phyloP scores from a whole-genome alignment of 2,797 vertebrate genomes.

The Astyanax mexicanus region DNA sequence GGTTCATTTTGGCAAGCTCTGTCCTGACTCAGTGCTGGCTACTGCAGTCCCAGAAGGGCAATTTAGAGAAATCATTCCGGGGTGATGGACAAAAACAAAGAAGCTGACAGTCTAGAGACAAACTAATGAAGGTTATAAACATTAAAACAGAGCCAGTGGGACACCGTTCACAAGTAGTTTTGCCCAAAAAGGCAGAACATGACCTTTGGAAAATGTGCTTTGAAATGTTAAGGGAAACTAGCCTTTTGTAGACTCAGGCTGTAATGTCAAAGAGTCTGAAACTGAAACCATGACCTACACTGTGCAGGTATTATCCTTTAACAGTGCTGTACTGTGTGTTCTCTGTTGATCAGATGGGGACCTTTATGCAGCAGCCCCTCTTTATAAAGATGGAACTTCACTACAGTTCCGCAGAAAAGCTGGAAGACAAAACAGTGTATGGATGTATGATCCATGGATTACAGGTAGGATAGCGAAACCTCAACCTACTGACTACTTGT shows the following conservation, averaged over 20 bases:
- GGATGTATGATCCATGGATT: constrained; percentile 80
- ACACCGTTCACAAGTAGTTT: background rate
- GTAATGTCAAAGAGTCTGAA: background rate
- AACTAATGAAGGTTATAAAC: background rate
- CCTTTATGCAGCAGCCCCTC: constrained; percentile 76
- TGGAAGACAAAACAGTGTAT: constrained; percentile 68
- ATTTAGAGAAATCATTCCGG: background rate
- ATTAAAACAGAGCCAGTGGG: too few species aligned
- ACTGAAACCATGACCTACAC: background rate
- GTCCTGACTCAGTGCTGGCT: background rate
- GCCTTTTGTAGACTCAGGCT: background rate
- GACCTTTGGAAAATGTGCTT: background rate
- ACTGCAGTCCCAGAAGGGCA: too few species aligned
- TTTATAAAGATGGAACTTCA: constrained; percentile 68
- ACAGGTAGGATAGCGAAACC: constrained; percentile 74
- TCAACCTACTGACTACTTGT: too few species aligned
- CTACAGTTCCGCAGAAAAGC: constrained; percentile 78
- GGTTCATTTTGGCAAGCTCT: background rate
- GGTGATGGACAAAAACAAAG: background rate
- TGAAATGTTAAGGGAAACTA: background rate
- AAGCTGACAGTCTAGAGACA: background rate
- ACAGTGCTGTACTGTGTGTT: background rate
- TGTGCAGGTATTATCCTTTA: constrained; percentile 20
- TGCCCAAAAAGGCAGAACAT: background rate
- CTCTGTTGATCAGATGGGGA: constrained; percentile 71